Conservation (phyloP, 2,888 invertebrate species). For the Tetanocera ferruginea region DNA sequence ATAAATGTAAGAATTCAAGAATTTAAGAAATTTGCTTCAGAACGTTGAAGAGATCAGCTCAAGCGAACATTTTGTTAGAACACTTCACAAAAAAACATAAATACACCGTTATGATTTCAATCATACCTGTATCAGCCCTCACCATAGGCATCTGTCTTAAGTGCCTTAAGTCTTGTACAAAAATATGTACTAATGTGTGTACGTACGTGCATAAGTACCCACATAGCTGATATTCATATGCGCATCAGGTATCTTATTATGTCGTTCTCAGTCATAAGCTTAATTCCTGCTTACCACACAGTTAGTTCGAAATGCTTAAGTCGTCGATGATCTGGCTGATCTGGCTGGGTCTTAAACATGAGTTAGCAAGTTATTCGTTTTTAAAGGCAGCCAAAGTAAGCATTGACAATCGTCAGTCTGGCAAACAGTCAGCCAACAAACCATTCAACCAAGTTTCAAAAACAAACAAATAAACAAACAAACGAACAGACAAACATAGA, state of each 20-base stretch:
- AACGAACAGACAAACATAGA: background rate
- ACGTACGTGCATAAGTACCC: background rate
- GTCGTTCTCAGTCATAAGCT: constrained; percentile 42
- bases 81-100: too few relatives aligned
- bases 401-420: constrained; percentile 2
- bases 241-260: constrained; percentile 44
- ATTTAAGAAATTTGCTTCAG: too few relatives aligned
- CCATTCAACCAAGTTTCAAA: background rate
- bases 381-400: too few relatives aligned
- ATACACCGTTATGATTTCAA: too few relatives aligned
- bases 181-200: too few relatives aligned
- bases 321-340: background rate
- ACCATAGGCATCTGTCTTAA: too few relatives aligned
- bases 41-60: too few relatives aligned
- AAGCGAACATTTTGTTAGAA: too few relatives aligned
- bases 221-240: constrained; percentile 24
- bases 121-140: too few relatives aligned
- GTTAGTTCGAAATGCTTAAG: constrained; percentile 18
- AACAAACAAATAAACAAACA: background rate
- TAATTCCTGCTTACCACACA: constrained; percentile 41
- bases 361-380: too few relatives aligned
- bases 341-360: background rate
- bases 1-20: too few relatives aligned
- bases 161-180: too few relatives aligned
- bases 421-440: background rate